phyloP scores from a whole-genome alignment of 2,888 invertebrate species.

The Actias luna region DNA sequence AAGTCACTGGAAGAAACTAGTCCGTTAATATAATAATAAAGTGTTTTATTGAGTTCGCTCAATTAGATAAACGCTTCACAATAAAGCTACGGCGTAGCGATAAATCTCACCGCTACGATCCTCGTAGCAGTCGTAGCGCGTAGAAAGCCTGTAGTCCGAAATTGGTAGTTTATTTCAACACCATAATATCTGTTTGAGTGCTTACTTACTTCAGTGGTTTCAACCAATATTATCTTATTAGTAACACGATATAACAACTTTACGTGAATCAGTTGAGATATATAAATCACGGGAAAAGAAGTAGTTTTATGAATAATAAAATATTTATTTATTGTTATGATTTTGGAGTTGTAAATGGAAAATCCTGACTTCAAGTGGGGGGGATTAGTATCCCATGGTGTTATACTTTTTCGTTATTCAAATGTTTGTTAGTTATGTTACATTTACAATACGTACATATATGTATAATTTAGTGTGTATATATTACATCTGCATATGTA shows the following conservation, averaged over 20 bases:
- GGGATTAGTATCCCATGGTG: no score
- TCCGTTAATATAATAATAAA: constrained; percentile 3
- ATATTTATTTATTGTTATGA: no score
- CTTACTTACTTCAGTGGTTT: constrained; percentile 7
- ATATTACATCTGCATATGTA: no score
- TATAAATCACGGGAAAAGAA: no score
- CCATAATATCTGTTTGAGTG: constrained; percentile 5
- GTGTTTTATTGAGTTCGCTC: constrained; percentile 12
- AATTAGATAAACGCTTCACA: constrained; percentile 19
- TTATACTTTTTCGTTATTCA: no score
- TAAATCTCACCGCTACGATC: constrained; percentile 55
- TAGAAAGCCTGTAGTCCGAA: constrained; percentile 35
- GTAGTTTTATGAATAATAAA: no score
- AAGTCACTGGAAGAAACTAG: not conserved
- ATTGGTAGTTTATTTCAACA: constrained; percentile 26
- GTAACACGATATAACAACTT: constrained; percentile 1
- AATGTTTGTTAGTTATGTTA: no score
- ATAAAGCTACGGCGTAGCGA: constrained; percentile 48
- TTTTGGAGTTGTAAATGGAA: no score
- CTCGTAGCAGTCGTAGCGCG: constrained; percentile 28
- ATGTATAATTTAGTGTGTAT: no score
- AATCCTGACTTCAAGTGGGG: no score
- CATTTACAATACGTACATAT: no score
- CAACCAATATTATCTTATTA: constrained; percentile 12
- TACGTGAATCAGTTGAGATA: not conserved